Base-by-base conservation (phyloP, 2,797 vertebrate species). In the Lagorchestes hirsutus region DNA sequence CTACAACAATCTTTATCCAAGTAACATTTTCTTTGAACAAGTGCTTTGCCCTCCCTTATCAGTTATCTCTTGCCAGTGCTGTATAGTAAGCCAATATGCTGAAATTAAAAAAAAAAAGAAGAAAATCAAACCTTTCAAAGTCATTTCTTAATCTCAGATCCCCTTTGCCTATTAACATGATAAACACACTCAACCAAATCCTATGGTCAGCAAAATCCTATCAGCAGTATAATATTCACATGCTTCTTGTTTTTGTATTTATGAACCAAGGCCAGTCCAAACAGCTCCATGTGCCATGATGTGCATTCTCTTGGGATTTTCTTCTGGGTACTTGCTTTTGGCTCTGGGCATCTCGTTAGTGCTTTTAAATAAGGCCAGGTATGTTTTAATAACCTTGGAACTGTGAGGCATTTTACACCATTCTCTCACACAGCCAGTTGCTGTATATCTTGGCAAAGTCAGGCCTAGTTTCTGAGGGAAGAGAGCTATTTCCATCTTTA, bases 401-500 rank as follows among this genome's bases (percentile, higher is more conserved):
- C 91, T 95, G 96, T 94, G 97, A 98, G 97, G 93, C 93, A 97
- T 98, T 98, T 96, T 97, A 94, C 96, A 97, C 96, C 67, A 55
- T 97, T 98, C 97, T 98, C 97, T 95, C 97, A 98, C 96, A 96
- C 97, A 98, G 98, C 93, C 97, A 98, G 97, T 97, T 93, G 91
- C 95, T 98, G 98, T 99, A 90, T 99, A 98, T 98, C 96, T 99
- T 99, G 98, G 99, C 99, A 98, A 97, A 98, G 91, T 54, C 94
- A 93, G 96, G 93, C 97, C 97, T 95, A 91, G 98, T 98, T 98
- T 98, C 97, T 97, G 97, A 98, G 98, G 98, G 98, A 98, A 98
- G 96, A 98, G 97, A 98, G 97, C 97, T 98, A 98, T 99, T 98
- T 99, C 98, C 98, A 98, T 98, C 97, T 98, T 98, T 98, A 98